A percentile compares a stretch with the other conserved stretches of the same genome.
phyloP scores from a whole-genome alignment of 2,888 invertebrate species.

The Nomada fucata region DNA sequence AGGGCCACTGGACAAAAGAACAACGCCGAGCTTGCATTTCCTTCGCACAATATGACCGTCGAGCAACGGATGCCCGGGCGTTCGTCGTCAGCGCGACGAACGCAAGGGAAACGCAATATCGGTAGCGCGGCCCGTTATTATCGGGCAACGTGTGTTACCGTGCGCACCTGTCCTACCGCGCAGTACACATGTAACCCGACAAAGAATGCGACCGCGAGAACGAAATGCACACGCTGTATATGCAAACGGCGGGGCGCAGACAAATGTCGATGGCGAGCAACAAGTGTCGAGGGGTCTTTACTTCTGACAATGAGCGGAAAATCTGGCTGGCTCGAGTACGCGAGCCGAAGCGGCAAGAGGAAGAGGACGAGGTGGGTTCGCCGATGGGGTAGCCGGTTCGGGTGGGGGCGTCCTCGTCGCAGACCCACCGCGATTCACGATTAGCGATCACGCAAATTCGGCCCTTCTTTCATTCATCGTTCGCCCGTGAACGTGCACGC shows the following conservation, averaged over 20 bases:
- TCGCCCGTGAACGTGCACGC: background rate
- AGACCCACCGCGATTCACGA: constrained; percentile 59
- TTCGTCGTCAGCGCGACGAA: constrained; percentile 16
- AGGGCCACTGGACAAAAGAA: background rate
- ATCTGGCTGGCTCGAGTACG: constrained; percentile 70
- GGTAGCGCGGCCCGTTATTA: constrained; percentile 10
- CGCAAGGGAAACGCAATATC: constrained; percentile 32
- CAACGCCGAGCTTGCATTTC: background rate
- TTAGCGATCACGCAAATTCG: constrained; percentile 69
- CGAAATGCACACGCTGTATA: constrained; percentile 59
- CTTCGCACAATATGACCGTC: constrained; percentile 6
- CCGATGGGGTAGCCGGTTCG: background rate
- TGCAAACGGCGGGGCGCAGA: constrained; percentile 60
- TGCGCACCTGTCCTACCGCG: background rate
- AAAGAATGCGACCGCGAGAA: constrained; percentile 64
- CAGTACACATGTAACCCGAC: constrained; percentile 57
- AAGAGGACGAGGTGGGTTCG: constrained; percentile 3
- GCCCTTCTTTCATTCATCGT: constrained; percentile 52
- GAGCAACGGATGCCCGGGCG: constrained; percentile 8
- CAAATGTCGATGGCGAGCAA: constrained; percentile 75
- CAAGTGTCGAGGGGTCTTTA: constrained; percentile 72
- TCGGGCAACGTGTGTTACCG: background rate
- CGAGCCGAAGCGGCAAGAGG: constrained; percentile 39
- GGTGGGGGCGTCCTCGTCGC: constrained; percentile 40
- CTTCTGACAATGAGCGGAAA: constrained; percentile 73